phyloP scores from a whole-genome alignment of 1,140 invertebrate genomes.

The Melipona quadrifasciata region DNA sequence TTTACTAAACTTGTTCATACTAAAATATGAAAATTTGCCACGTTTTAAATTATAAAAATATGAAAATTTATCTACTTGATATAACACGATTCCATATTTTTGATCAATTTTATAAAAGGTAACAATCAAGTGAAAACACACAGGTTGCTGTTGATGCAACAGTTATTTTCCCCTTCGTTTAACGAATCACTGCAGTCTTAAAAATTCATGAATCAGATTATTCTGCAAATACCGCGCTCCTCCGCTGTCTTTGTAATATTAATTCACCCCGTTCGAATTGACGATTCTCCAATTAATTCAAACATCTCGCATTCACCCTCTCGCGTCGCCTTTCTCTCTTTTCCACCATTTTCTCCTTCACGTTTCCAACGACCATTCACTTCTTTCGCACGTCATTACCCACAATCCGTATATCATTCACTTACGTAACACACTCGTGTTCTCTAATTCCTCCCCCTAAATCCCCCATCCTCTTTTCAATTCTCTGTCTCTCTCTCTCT shows the following conservation, averaged over 20 bases:
- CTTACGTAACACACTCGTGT: slow-evolving; percentile 2
- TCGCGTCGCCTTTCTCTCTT: not conserved
- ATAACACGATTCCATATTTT: not conserved
- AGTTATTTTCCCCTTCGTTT: too few relatives aligned
- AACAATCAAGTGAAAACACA: not conserved
- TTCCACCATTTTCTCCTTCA: not conserved
- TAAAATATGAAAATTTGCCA: not conserved
- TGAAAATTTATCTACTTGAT: not conserved
- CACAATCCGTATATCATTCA: not conserved
- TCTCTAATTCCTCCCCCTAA: not conserved
- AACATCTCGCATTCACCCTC: not conserved
- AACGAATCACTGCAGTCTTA: not conserved
- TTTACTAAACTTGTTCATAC: not conserved
- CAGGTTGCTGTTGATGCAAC: not conserved
- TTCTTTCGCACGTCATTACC: not conserved
- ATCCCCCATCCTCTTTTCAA: too few relatives aligned
- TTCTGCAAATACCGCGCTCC: not conserved
- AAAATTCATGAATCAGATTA: not conserved
- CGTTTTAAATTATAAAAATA: too few relatives aligned
- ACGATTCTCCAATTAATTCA: not conserved
- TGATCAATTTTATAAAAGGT: not conserved
- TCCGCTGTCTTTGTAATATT: not conserved
- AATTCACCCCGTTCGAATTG: not conserved
- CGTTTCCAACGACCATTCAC: not conserved
- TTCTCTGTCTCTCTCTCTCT: not conserved